Conservation (phyloP, 2,888 invertebrate species). For the Pocota personata region DNA sequence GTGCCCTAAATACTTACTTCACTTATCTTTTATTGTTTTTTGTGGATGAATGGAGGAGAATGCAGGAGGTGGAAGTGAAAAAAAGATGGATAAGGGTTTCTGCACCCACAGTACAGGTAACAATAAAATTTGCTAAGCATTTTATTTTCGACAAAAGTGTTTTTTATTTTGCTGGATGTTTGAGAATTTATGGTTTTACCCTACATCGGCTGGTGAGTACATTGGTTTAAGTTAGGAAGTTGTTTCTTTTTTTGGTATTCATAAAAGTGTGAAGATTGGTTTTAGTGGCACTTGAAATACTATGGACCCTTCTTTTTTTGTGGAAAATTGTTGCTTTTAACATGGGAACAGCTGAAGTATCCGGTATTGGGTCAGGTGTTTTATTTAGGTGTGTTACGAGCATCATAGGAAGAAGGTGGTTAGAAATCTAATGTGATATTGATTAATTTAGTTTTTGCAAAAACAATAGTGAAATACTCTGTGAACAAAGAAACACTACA, state of each 20-base stretch:
- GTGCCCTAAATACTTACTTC: slow-evolving; percentile 71
- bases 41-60: not conserved
- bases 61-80: slow-evolving; percentile 12
- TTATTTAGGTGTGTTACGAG: not conserved
- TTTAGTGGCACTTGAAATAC: slow-evolving; percentile 29
- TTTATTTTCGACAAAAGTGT: slow-evolving; percentile 43
- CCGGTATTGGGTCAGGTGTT: slow-evolving; percentile 12
- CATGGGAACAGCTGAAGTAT: not conserved
- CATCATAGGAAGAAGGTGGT: not conserved
- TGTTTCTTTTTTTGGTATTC: slow-evolving; percentile 12
- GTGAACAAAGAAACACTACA: too few species aligned
- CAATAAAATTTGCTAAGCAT: slow-evolving; percentile 59
- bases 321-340: slow-evolving; percentile 16
- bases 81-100: slow-evolving; percentile 52
- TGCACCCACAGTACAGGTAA: slow-evolving; percentile 46
- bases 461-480: too few species aligned
- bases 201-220: slow-evolving; percentile 6
- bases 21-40: slow-evolving; percentile 71
- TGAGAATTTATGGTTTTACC: slow-evolving; percentile 30
- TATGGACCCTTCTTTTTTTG: slow-evolving; percentile 13
- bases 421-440: not conserved
- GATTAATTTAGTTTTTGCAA: not conserved
- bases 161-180: slow-evolving; percentile 12
- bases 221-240: slow-evolving; percentile 6
- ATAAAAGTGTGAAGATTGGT: slow-evolving; percentile 49